A percentile compares a stretch with the other conserved stretches of the same genome.
phyloP scores from a whole-genome alignment of 2,797 vertebrate species.

The Brachymystax lenok region DNA sequence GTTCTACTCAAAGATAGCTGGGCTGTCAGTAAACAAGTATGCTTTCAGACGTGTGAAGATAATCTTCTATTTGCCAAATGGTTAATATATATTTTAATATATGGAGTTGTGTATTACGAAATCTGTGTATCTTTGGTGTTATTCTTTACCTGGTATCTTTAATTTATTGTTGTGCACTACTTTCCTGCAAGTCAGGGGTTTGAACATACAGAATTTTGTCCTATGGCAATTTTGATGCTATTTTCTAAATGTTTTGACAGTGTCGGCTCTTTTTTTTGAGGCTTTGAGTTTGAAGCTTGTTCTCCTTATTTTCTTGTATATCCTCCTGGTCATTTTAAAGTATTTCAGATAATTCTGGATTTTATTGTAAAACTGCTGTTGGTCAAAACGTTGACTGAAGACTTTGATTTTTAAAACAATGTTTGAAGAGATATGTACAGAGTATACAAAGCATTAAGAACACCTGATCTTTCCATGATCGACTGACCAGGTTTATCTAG shows the following conservation, averaged over 20 bases:
- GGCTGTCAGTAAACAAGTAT: conserved; percentile 54
- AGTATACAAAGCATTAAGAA: not conserved
- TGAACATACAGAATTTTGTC: conserved; percentile 61
- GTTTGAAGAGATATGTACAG: conserved; percentile 8
- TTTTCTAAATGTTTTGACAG: conserved; percentile 28
- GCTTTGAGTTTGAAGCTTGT: conserved; percentile 40
- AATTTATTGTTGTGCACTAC: conserved; percentile 68
- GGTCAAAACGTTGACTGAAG: conserved; percentile 19
- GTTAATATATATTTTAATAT: conserved; percentile 68
- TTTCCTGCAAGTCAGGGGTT: conserved; percentile 69
- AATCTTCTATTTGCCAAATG: conserved; percentile 48
- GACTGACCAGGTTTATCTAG: too few relatives aligned
- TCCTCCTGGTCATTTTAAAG: conserved; percentile 23
- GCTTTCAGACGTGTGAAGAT: conserved; percentile 27
- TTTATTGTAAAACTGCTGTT: not conserved
- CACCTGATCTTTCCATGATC: too few relatives aligned
- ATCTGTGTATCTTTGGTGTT: conserved; percentile 56
- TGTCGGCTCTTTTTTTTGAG: conserved; percentile 24
- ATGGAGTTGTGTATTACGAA: conserved; percentile 55
- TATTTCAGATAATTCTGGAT: conserved; percentile 19
- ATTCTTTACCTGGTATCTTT: conserved; percentile 30
- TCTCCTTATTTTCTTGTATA: conserved; percentile 34
- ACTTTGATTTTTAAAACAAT: conserved; percentile 27
- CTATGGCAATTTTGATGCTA: conserved; percentile 43
- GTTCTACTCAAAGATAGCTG: conserved; percentile 58